Conservation (phyloP, 1,140 invertebrate genomes). For the Cydia pomonella region DNA sequence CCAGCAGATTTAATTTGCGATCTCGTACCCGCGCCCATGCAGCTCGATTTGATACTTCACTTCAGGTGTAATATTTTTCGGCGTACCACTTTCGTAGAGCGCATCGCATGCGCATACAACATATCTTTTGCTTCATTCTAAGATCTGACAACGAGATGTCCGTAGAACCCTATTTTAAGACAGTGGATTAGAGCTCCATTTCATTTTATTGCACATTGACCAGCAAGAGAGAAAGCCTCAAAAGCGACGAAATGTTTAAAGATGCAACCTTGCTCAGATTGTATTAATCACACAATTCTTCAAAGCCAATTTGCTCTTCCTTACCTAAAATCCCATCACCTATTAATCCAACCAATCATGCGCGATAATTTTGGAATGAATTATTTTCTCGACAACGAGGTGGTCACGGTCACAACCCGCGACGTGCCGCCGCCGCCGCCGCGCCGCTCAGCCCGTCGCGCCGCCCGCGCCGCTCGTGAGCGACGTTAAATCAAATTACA, state of each 20-base stretch:
- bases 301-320: background rate
- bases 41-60: background rate
- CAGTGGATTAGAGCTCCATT: no score
- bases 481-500: slow-evolving; percentile 32
- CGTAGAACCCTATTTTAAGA: no score
- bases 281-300: background rate
- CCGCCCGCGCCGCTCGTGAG: slow-evolving; percentile 20
- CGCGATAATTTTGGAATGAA: background rate
- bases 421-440: background rate
- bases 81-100: background rate
- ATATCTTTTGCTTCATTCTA: no score
- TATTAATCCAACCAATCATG: background rate
- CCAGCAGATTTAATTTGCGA: slow-evolving; percentile 29
- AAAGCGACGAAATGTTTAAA: no score
- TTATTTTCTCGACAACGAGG: background rate
- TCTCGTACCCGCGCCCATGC: background rate
- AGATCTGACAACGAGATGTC: no score
- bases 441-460: background rate
- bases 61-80: no score
- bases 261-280: no score
- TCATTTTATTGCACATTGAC: no score
- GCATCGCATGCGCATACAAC: no score
- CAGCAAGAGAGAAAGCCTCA: no score
- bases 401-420: background rate
- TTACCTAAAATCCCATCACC: background rate